Percentiles rank a stretch among this genome's conserved stretches.
These are phyloP conservation scores for Gerris lacustris DNA, from an alignment of 2,888 invertebrate species.

Conservation along the genomic window DNA sequence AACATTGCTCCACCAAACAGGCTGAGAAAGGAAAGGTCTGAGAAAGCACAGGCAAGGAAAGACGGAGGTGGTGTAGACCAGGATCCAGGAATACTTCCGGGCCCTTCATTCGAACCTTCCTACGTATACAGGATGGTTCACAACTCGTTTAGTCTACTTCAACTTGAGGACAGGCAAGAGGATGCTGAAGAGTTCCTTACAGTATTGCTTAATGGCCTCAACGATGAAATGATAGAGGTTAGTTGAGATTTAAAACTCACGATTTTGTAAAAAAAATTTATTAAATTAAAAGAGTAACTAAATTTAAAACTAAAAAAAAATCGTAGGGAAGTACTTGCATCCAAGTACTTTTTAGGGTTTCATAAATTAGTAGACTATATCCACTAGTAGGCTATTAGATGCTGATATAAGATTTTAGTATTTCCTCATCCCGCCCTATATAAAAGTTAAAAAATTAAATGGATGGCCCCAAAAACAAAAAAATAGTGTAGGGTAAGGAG, in stretches of 20 bases:
- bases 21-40: conserved; percentile 37
- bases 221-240: conserved; percentile 86
- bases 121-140: conserved; percentile 74
- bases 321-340: conserved; percentile 5
- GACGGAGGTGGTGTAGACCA: conserved; percentile 21
- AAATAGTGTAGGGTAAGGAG: too few species aligned
- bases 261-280: conserved; percentile 15
- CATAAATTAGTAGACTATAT: conserved; percentile 18
- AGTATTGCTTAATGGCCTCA: conserved; percentile 81
- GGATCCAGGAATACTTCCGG: conserved; percentile 41
- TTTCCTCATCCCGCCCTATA: too few species aligned
- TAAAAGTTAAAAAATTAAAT: too few species aligned
- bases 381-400: too few species aligned
- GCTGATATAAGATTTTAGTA: too few species aligned
- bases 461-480: too few species aligned
- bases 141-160: conserved; percentile 41
- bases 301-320: background rate
- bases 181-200: conserved; percentile 96
- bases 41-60: conserved; percentile 34
- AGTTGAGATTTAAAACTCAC: conserved; percentile 5
- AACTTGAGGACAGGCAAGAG: conserved; percentile 82
- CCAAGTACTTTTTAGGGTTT: too few species aligned
- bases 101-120: conserved; percentile 79
- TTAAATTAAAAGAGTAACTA: background rate
- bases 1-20: conserved; percentile 44